phyloP scores from a whole-genome alignment of 1,140 invertebrate genomes.

The Octopus sinensis region DNA sequence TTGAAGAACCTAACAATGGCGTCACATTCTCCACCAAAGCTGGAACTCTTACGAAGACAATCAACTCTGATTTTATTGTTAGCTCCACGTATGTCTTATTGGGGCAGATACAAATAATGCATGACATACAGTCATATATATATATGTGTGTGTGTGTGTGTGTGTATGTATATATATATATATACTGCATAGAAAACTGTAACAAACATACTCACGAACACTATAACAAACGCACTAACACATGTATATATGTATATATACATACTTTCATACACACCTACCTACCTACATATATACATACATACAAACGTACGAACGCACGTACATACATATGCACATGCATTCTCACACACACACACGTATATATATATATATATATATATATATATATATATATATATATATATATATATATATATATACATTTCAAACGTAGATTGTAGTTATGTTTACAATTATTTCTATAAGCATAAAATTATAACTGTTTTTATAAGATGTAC shows the following conservation, averaged over 20 bases:
- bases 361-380: not conserved
- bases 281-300: not conserved
- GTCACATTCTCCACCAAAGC: too few species aligned
- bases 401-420: not conserved
- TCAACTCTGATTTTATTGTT: too few species aligned
- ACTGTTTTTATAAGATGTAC: not conserved
- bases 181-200: not conserved
- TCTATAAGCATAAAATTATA: not conserved
- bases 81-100: too few species aligned
- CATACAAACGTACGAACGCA: not conserved
- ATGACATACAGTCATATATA: not conserved
- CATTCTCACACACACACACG: not conserved
- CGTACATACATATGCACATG: not conserved
- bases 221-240: not conserved
- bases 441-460: not conserved
- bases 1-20: not conserved
- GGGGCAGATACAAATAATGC: too few species aligned
- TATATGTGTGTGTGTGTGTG: too few species aligned
- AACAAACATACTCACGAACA: not conserved
- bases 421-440: not conserved
- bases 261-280: not conserved
- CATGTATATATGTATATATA: not conserved
- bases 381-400: slow-evolving; percentile 5
- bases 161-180: not conserved
- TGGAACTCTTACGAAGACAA: too few species aligned